Percentiles rank a stretch among this genome's conserved stretches.
These are phyloP conservation scores for Liopterus haemorrhoidalis DNA, from an alignment of 2,888 invertebrate genomes.

Conservation along the genomic window DNA sequence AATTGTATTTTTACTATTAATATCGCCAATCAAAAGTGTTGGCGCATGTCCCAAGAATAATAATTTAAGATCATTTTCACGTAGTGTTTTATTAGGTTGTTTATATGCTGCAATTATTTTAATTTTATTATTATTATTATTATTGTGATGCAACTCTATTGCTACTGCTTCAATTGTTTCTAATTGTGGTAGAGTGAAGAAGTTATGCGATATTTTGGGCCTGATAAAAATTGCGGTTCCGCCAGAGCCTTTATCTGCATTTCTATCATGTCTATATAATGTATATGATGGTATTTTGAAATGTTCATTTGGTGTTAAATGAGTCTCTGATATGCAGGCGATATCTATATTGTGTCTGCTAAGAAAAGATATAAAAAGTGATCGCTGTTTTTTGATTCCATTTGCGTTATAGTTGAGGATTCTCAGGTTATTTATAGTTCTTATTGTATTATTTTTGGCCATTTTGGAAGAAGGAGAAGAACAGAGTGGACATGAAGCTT, in stretches of 20 bases:
- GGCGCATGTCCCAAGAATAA: constrained; percentile 7
- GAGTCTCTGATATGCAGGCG: constrained; percentile 15
- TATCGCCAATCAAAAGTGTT: constrained; percentile 14
- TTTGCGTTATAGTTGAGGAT: too few species aligned
- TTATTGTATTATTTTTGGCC: too few species aligned
- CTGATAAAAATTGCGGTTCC: constrained; percentile 16
- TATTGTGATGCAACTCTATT: constrained; percentile 4
- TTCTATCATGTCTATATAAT: constrained; percentile 13
- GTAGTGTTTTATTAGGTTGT: constrained; percentile 7
- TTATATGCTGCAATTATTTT: constrained; percentile 8
- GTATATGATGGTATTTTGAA: constrained; percentile 13
- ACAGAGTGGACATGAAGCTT: too few species aligned
- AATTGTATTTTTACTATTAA: constrained; percentile 12
- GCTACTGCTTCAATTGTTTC: constrained; percentile 8
- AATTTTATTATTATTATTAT: constrained; percentile 8
- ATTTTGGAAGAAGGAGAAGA: too few species aligned
- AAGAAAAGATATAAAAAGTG: too few species aligned
- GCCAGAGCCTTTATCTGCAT: constrained; percentile 11
- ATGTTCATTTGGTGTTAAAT: constrained; percentile 4
- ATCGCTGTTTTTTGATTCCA: too few species aligned
- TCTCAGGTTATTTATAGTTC: too few species aligned
- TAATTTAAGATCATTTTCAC: constrained; percentile 12
- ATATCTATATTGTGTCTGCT: constrained; percentile 15
- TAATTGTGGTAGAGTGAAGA: constrained; percentile 4
- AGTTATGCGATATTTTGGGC: constrained; percentile 12